A percentile compares a stretch with the other conserved stretches of the same genome.
Conservation (phyloP, 2,888 invertebrate genomes). For the Polylopha cassiicola region DNA sequence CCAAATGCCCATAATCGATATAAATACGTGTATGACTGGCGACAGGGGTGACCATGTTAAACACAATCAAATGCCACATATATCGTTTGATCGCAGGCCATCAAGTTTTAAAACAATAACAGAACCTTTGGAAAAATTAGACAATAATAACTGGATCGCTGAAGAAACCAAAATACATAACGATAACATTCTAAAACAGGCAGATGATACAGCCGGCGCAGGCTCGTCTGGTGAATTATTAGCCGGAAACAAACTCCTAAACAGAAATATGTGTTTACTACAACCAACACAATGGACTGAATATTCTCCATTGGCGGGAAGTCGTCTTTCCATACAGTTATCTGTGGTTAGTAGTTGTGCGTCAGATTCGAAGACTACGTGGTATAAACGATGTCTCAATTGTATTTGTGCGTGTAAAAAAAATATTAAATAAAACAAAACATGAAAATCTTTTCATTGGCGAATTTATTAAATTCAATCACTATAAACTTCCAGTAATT, state of each 20-base stretch:
- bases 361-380: constrained; percentile 37
- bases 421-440: constrained; percentile 45
- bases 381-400: constrained; percentile 42
- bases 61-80: constrained; percentile 27
- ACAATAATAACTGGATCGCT: constrained; percentile 39
- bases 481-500: constrained; percentile 69
- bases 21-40: constrained; percentile 11
- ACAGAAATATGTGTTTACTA: constrained; percentile 39
- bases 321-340: constrained; percentile 41
- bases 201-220: neutral
- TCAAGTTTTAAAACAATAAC: constrained; percentile 28
- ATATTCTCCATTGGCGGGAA: constrained; percentile 38
- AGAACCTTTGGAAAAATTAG: constrained; percentile 36
- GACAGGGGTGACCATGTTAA: constrained; percentile 25
- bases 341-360: constrained; percentile 38
- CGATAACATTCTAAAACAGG: neutral
- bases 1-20: too few species aligned
- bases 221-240: constrained; percentile 1
- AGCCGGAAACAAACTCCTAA: constrained; percentile 33
- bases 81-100: constrained; percentile 23
- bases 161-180: constrained; percentile 25
- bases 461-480: constrained; percentile 77
- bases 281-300: constrained; percentile 44
- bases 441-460: constrained; percentile 45
- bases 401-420: constrained; percentile 56